These are phyloP conservation scores for Cyrtorhinus lividipennis DNA, from an alignment of 1,140 invertebrate genomes.

Conservation along the genomic window DNA sequence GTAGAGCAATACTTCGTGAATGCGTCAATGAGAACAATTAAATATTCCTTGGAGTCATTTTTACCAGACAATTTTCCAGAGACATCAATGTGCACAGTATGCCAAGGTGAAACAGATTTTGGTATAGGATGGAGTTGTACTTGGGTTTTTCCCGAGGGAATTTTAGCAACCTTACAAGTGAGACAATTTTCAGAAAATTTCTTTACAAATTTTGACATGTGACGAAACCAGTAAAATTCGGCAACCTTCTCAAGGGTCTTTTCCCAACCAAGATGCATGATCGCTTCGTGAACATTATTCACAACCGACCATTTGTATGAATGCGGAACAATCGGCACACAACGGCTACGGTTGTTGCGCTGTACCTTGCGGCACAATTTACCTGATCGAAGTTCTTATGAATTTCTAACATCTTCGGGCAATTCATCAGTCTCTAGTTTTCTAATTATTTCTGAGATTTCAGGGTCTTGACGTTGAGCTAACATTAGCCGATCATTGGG, in stretches of 20 bases:
- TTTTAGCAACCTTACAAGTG: constrained; percentile 7
- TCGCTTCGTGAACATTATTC: constrained; percentile 26
- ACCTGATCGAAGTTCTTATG: constrained; percentile 24
- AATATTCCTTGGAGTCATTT: constrained; percentile 12
- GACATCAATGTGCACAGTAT: too few species aligned
- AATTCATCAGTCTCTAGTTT: too few species aligned
- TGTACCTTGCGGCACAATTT: constrained; percentile 25
- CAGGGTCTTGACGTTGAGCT: too few species aligned
- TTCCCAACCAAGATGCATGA: not conserved
- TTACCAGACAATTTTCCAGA: too few species aligned
- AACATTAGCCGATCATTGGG: too few species aligned
- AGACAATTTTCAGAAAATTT: constrained; percentile 14
- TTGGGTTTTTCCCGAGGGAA: constrained; percentile 8
- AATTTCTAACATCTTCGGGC: constrained; percentile 23
- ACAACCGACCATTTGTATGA: constrained; percentile 27
- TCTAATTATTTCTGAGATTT: too few species aligned
- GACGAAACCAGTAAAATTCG: constrained; percentile 7
- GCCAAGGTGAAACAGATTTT: too few species aligned
- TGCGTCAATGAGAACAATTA: constrained; percentile 23
- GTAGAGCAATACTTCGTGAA: constrained; percentile 23
- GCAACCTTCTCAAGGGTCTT: not conserved
- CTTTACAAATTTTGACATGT: constrained; percentile 11
- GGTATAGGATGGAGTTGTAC: constrained; percentile 10
- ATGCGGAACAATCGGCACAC: constrained; percentile 27
- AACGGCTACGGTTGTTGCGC: constrained; percentile 21